Percentiles rank a stretch among this genome's conserved stretches.
phyloP scores from a whole-genome alignment of 2,797 vertebrate genomes.

The Amphiprion clarkii region DNA sequence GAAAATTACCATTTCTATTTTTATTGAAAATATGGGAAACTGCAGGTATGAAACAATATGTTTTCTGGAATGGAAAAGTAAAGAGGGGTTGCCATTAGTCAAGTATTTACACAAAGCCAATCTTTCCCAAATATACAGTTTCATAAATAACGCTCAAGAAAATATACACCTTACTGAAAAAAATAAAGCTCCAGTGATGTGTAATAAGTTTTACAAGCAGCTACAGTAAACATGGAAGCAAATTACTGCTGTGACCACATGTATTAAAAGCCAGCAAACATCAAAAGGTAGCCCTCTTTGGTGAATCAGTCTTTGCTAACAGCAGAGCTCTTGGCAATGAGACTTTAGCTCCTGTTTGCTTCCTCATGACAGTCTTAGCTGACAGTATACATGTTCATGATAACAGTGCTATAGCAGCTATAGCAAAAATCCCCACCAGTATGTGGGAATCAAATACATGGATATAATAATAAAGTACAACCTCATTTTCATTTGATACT shows the following conservation, averaged over 20 bases:
- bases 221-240: conserved; percentile 57
- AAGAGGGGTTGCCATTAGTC: conserved; percentile 43
- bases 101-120: conserved; percentile 66
- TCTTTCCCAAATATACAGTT: conserved; percentile 68
- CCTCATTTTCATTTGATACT: conserved; percentile 34
- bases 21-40: conserved; percentile 78
- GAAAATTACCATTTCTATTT: conserved; percentile 63
- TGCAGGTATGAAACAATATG: conserved; percentile 74
- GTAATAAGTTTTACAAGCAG: conserved; percentile 62
- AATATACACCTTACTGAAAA: conserved; percentile 70
- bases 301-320: conserved; percentile 37
- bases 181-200: conserved; percentile 78
- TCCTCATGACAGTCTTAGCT: conserved; percentile 35
- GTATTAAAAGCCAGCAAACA: conserved; percentile 42
- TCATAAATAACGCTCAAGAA: conserved; percentile 81
- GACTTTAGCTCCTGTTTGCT: conserved; percentile 17
- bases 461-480: conserved; percentile 27
- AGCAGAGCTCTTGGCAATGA: conserved; percentile 1
- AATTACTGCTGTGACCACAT: conserved; percentile 37
- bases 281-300: conserved; percentile 65
- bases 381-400: conserved; percentile 38
- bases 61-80: conserved; percentile 70
- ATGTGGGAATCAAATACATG: conserved; percentile 34
- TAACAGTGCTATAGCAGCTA: conserved; percentile 36
- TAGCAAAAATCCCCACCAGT: conserved; percentile 37